A percentile compares a stretch with the other conserved stretches of the same genome.
Evolutionary conservation across 1,140 invertebrate species (phyloP).

Genomic region (Macrobrachium rosenbergii): DNA sequence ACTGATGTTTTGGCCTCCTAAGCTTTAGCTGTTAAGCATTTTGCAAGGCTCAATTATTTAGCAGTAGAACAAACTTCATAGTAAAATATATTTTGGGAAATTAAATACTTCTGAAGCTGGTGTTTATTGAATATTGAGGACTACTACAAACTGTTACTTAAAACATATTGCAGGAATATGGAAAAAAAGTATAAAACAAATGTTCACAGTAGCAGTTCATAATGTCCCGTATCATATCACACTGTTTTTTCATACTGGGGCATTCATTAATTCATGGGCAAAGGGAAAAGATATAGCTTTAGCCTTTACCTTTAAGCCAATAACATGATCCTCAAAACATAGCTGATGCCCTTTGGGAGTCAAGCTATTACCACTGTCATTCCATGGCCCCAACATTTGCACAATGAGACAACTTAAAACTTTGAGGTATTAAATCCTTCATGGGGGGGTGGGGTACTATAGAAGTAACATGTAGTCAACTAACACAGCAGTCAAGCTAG

Average conservation of each 20-base stretch:
- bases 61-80: not conserved
- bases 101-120: constrained; percentile 32
- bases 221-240: constrained; percentile 63
- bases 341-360: not conserved
- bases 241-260: constrained; percentile 60
- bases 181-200: constrained; percentile 62
- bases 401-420: constrained; percentile 59
- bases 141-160: constrained; percentile 64
- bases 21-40: too few relatives aligned
- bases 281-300: constrained; percentile 37
- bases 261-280: constrained; percentile 48
- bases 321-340: not conserved
- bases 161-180: constrained; percentile 65
- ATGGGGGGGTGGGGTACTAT: constrained; percentile 51
- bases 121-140: constrained; percentile 62
- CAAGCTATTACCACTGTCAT: constrained; percentile 35
- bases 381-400: constrained; percentile 48
- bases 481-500: constrained; percentile 57
- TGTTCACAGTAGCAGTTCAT: constrained; percentile 65
- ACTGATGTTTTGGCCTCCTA: too few relatives aligned
- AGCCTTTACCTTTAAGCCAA: constrained; percentile 39
- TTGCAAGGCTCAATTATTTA: not conserved
- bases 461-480: constrained; percentile 59
- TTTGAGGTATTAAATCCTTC: constrained; percentile 61
- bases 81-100: not conserved